Conservation (phyloP, 2,113 vertebrate species). For the Pteruthius melanotis region DNA sequence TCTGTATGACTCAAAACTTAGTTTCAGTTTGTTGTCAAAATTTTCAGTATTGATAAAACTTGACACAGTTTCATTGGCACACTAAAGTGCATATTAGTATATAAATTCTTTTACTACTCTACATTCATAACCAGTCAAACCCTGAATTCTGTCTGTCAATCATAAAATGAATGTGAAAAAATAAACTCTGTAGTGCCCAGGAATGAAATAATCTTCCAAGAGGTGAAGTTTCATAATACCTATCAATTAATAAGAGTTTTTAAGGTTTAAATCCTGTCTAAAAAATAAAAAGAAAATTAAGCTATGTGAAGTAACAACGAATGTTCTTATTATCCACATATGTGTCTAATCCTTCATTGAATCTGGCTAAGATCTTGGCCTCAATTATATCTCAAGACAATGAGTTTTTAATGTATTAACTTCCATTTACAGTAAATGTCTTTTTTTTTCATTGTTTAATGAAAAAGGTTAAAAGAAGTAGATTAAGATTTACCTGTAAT, state of each 20-base stretch:
- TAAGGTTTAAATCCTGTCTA: background rate
- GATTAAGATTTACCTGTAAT: background rate
- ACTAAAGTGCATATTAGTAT: background rate
- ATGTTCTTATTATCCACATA: background rate
- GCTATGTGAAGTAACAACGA: background rate
- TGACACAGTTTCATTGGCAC: background rate
- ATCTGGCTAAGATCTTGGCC: background rate
- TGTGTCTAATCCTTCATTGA: background rate
- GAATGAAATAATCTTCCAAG: background rate
- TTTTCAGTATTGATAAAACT: background rate
- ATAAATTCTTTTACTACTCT: background rate
- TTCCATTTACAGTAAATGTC: background rate
- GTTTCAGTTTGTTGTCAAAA: background rate
- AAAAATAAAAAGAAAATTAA: background rate
- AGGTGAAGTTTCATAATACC: background rate
- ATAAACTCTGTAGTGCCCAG: background rate
- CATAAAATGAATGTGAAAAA: background rate
- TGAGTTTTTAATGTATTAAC: background rate
- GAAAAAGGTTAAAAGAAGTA: background rate
- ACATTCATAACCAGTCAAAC: background rate
- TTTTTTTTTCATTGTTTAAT: background rate
- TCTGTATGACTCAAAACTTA: background rate
- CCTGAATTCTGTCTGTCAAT: accelerated
- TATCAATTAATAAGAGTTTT: background rate
- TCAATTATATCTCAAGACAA: background rate